A percentile compares a stretch with the other conserved stretches of the same genome.
Conservation (phyloP, 64 coral and sea anemone species). For the Actinia tenebrosa region DNA sequence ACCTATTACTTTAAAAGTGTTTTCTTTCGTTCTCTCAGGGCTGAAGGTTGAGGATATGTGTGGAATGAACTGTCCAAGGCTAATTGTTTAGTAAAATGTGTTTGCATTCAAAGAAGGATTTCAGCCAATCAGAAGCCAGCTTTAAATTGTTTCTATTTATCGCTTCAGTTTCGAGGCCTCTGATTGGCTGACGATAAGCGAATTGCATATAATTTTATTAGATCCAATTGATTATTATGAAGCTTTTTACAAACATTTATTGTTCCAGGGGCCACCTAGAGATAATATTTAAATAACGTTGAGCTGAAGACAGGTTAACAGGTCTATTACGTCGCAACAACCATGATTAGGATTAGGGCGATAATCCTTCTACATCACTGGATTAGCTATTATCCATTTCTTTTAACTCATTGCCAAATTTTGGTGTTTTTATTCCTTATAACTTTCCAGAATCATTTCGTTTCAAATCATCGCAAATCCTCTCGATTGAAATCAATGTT, state of each 20-base stretch:
- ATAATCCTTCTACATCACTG: background rate
- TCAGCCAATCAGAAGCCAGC: conserved; percentile 52
- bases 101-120: conserved; percentile 61
- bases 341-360: background rate
- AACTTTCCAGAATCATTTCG: background rate
- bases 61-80: conserved; percentile 64
- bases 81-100: conserved; percentile 93
- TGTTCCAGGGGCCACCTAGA: conserved; percentile 10
- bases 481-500: conserved; percentile 4
- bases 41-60: conserved; percentile 62
- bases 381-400: background rate
- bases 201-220: conserved; percentile 69
- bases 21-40: conserved; percentile 33
- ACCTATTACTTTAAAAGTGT: background rate
- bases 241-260: conserved; percentile 35
- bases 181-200: conserved; percentile 58
- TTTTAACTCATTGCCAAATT: background rate
- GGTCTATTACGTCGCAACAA: conserved; percentile 1
- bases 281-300: conserved; percentile 58
- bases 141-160: conserved; percentile 71
- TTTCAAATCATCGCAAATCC: background rate
- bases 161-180: conserved; percentile 12
- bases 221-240: conserved; percentile 76
- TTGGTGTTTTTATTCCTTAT: background rate
- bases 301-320: conserved; percentile 23